A percentile compares a stretch with the other conserved stretches of the same genome.
Conservation (phyloP, 2,113 vertebrate species). For the Probosciger aterrimus region DNA sequence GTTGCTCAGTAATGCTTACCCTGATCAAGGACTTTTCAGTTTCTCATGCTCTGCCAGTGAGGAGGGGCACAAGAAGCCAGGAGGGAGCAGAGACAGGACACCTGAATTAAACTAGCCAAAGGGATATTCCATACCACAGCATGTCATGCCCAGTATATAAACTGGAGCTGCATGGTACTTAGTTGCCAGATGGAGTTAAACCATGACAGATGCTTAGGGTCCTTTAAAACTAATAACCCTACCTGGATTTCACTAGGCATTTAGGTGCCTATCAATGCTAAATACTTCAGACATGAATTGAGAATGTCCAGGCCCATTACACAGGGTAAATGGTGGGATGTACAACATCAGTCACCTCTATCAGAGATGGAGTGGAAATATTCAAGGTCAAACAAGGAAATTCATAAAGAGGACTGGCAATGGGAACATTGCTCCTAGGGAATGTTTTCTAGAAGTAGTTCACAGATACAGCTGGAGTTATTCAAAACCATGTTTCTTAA, state of each 20-base stretch:
- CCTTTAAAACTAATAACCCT: background rate
- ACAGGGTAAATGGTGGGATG: background rate
- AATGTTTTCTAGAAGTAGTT: background rate
- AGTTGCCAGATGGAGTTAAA: background rate
- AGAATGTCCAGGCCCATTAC: background rate
- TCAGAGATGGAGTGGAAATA: background rate
- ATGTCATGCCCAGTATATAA: background rate
- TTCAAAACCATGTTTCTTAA: background rate
- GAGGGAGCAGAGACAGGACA: background rate
- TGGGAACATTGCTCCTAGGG: background rate
- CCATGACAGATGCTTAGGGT: background rate
- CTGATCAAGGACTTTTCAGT: background rate
- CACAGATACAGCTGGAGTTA: background rate
- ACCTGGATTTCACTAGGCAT: background rate
- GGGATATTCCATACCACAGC: background rate
- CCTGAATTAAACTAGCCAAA: background rate
- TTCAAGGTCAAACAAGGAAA: background rate
- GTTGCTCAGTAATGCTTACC: background rate
- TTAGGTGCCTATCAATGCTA: background rate
- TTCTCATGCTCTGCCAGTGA: background rate
- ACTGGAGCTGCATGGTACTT: background rate
- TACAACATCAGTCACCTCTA: background rate
- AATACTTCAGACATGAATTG: background rate
- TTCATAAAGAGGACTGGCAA: background rate
- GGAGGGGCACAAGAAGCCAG: background rate